Conservation (phyloP, 2,113 vertebrate species). For the Sander vitreus region DNA sequence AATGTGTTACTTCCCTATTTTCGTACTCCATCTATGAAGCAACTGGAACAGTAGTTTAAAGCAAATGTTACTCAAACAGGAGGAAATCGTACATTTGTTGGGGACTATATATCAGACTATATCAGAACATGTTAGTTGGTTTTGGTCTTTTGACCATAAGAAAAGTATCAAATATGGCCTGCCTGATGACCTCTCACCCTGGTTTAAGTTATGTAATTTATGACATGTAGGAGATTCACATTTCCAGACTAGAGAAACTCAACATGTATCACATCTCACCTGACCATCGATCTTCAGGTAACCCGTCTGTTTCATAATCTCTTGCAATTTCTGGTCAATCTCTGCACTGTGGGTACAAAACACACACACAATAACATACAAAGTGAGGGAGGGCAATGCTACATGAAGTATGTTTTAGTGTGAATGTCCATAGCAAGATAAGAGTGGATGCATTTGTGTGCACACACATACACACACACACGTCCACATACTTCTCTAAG, state of each 20-base stretch:
- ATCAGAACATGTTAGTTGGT: neutral
- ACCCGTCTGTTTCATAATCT: conserved; percentile 97
- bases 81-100: neutral
- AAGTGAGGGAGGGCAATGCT: neutral
- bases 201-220: neutral
- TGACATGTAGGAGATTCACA: neutral
- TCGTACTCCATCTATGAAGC: neutral
- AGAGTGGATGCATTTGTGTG: conserved; percentile 1
- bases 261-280: conserved; percentile 79
- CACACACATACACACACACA: neutral
- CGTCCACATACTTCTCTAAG: conserved; percentile 89
- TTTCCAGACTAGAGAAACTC: neutral
- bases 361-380: neutral
- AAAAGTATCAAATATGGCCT: neutral
- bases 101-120: neutral
- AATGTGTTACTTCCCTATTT: neutral
- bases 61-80: neutral
- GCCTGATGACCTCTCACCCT: neutral
- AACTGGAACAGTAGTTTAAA: neutral
- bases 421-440: neutral
- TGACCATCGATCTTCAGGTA: conserved; percentile 94
- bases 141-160: neutral
- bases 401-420: neutral
- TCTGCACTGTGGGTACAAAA: conserved; percentile 86
- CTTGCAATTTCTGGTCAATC: conserved; percentile 96